Percentiles rank a stretch among this genome's conserved stretches.
phyloP scores from a whole-genome alignment of 2,113 vertebrate species.

The Clarias magur region DNA sequence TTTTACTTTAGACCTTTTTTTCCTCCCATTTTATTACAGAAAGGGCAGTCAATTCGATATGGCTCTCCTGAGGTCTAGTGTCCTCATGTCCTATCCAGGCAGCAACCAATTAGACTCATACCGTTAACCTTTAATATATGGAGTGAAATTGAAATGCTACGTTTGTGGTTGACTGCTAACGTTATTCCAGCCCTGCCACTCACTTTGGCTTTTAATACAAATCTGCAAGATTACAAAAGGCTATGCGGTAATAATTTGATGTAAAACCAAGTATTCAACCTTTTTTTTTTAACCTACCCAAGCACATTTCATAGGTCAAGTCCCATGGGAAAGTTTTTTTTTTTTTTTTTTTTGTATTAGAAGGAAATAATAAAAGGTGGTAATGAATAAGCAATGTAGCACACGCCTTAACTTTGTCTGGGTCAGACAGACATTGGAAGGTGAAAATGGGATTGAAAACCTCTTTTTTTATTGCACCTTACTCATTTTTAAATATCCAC shows the following conservation, averaged over 20 bases:
- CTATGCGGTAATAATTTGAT: constrained; percentile 64
- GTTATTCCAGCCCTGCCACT: constrained; percentile 71
- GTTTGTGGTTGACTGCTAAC: constrained; percentile 68
- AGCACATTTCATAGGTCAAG: constrained; percentile 62
- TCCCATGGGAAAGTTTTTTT: constrained; percentile 53
- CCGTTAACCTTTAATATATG: constrained; percentile 74
- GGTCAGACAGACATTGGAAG: constrained; percentile 56
- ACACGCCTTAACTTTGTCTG: constrained; percentile 46
- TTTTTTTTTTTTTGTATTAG: constrained; percentile 39
- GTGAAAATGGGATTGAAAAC: constrained; percentile 18
- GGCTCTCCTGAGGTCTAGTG: constrained; percentile 56
- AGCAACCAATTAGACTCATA: constrained; percentile 69
- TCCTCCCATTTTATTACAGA: constrained; percentile 50
- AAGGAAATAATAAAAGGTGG: constrained; percentile 5
- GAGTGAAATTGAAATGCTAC: constrained; percentile 72
- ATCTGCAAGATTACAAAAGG: constrained; percentile 65
- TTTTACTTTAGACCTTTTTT: constrained; percentile 52
- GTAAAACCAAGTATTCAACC: constrained; percentile 61
- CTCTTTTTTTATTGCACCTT: neutral
- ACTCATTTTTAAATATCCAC: constrained; percentile 5
- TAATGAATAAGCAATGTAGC: constrained; percentile 36
- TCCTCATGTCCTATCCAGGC: constrained; percentile 62
- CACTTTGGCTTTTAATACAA: constrained; percentile 72
- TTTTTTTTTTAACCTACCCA: constrained; percentile 53
- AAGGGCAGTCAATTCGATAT: constrained; percentile 65